Evolutionary conservation across 2,888 invertebrate species (phyloP), one percentile per base, ranked within the genome.

Genomic region (Andrena marginata): DNA sequence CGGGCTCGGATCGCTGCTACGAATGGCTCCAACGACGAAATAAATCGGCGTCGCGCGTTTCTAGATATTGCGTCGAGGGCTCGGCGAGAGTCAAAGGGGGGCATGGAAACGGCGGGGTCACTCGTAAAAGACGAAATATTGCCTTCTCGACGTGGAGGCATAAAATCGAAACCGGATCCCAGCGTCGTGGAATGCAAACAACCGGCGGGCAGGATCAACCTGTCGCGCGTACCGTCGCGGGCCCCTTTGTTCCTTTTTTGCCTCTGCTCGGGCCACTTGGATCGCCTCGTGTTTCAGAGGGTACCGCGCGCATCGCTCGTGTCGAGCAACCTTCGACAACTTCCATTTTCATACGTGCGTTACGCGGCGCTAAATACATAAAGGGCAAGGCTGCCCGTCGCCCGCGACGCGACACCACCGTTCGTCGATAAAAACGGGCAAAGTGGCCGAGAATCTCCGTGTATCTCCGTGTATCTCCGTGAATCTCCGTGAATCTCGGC

Each of bases 151-250:
- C 87, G 86, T 82, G 80, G 86, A 86, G 88, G 88, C 86, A 89
- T 92, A 92, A 92, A 92, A 90, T 91, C 88, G 90, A 91, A 92
- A 92, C 90, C 90, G 91, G 92, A 92, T 91, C 89, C 89, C 26
- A 26, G 80, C 77, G 56, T 64, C 78, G 82, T 81, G 86, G 88
- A 85, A 89, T 85, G 82, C 87, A 87, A 91, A 89, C 86, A 86
- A 87, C 80, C 84, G 49, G 26, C 33, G 62, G 76, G 42, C 83
- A 78, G 82, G 80, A 80, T 83, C 86, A 85, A 89, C 87, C 87
- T 87, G 87, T 84, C 67, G 42, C 35, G 23, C 35, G 29, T 70
- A 35, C 26, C 48, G 13, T 23, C 31, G 2, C 48, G 8, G 10
- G 51, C 33, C 60, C 54, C 8, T 63, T 48, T 75, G 42, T 16